Evolutionary conservation across 2,888 invertebrate genomes (phyloP), one percentile per base, ranked within the genome.

Genomic region (Eilema depressum): DNA sequence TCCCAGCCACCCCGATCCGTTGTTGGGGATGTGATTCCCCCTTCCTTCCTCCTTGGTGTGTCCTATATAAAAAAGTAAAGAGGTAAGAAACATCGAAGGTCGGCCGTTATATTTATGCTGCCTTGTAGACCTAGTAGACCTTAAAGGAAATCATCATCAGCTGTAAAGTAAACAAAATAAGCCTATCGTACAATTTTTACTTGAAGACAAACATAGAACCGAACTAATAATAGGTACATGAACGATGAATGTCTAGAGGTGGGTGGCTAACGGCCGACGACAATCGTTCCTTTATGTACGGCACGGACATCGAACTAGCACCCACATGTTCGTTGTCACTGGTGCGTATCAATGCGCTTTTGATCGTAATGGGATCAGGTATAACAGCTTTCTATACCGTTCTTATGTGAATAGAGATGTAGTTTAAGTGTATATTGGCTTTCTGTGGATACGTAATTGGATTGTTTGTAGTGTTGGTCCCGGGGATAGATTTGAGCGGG

Each of bases 251-350:
- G 73, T 71, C 73, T 74, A 63, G 75, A 82, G 82, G 91, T 91
- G 90, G 92, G 90, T 91, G 92, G 76, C 80, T 88, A 87, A 87
- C 86, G 87, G 83, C 84, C 85, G 85, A 77, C 88, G 88, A 91
- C 91, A 91, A 89, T 89, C 89, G 87, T 85, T 79, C 89, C 89
- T 91, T 92, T 92, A 92, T 91, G 87, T 86, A 62, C 89, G 75
- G 78, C 81, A 78, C 89, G 93, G 92, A 83, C 93, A 81, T 89
- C 92, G 93, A 92, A 93, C 93, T 84, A 89, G 88, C 92, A 85
- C 93, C 93, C 93, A 93, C 93, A 88, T 90, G 89, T 77, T 80
- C 75, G 83, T 84, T 84, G 82, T 88, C 86, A 86, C 75, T 74
- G 76, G 69, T 73, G 76, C 80, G 74, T 73, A 80, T 78, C 74